These are phyloP conservation scores for Lathamus discolor DNA, from an alignment of 2,113 vertebrate species.

Conservation along the genomic window DNA sequence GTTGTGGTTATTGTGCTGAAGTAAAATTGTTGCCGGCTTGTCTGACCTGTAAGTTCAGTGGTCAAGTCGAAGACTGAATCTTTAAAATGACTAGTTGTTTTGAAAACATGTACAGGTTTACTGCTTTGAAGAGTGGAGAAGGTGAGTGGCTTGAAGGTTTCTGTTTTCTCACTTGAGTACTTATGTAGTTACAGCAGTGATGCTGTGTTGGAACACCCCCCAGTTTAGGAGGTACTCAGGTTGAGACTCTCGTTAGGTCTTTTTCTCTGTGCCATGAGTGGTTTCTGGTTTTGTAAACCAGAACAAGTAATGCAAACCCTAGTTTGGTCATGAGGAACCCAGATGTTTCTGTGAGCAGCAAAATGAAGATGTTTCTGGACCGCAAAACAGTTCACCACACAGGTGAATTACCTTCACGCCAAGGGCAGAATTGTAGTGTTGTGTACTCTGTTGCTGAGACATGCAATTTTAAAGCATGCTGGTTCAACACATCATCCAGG, in stretches of 20 bases:
- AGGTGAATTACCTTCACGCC: background rate
- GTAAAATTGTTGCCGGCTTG: background rate
- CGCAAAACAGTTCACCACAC: no score
- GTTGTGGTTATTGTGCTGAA: background rate
- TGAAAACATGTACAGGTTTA: background rate
- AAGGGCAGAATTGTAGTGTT: background rate
- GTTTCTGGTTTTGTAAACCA: background rate
- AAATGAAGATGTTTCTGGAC: background rate
- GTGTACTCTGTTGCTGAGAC: background rate
- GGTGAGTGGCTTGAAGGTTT: no score
- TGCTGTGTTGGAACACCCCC: accelerated
- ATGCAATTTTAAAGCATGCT: background rate
- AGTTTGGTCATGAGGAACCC: background rate
- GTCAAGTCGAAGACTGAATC: background rate
- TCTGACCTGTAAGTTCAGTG: background rate
- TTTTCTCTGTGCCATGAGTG: background rate
- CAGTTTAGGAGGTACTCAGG: background rate
- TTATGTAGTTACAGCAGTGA: background rate
- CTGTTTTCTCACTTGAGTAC: background rate
- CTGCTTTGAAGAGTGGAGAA: background rate
- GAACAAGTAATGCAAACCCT: background rate
- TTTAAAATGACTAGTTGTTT: background rate
- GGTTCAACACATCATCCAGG: background rate
- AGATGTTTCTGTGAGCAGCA: background rate
- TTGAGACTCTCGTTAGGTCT: background rate